A percentile compares a stretch with the other conserved stretches of the same genome.
Conservation (phyloP, 2,888 invertebrate species). For the Glyphotaelius pellucidus region DNA sequence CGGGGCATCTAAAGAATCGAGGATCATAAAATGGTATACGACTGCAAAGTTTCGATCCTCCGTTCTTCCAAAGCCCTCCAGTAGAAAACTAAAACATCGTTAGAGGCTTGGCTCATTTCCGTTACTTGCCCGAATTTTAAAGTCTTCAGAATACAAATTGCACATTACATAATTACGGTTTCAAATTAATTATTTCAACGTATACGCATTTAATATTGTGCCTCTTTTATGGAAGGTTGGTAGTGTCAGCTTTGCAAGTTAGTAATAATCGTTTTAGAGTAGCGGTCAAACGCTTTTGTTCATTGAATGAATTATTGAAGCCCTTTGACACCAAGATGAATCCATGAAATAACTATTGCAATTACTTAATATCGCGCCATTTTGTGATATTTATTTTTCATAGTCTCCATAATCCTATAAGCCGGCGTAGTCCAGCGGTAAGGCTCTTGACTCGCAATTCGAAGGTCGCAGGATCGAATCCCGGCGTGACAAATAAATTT, state of each 20-base stretch:
- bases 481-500: too few relatives aligned
- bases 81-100: conserved; percentile 5
- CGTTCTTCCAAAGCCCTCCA: neutral
- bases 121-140: neutral
- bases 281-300: neutral
- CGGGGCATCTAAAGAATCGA: conserved; percentile 39
- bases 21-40: conserved; percentile 49
- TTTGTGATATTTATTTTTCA: neutral
- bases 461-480: too few relatives aligned
- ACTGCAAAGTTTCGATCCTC: conserved; percentile 12
- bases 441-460: too few relatives aligned
- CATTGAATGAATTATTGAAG: neutral
- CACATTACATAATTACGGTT: neutral
- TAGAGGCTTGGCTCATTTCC: neutral
- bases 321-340: neutral
- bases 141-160: neutral
- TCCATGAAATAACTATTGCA: neutral
- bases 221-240: neutral
- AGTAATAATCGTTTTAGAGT: neutral
- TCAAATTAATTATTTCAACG: neutral
- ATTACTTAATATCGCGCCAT: neutral
- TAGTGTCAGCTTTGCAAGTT: neutral
- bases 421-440: too few relatives aligned
- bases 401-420: too few relatives aligned
- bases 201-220: too few relatives aligned